phyloP scores from a whole-genome alignment of 2,113 vertebrate species.

The Sarotherodon lohbergeri region DNA sequence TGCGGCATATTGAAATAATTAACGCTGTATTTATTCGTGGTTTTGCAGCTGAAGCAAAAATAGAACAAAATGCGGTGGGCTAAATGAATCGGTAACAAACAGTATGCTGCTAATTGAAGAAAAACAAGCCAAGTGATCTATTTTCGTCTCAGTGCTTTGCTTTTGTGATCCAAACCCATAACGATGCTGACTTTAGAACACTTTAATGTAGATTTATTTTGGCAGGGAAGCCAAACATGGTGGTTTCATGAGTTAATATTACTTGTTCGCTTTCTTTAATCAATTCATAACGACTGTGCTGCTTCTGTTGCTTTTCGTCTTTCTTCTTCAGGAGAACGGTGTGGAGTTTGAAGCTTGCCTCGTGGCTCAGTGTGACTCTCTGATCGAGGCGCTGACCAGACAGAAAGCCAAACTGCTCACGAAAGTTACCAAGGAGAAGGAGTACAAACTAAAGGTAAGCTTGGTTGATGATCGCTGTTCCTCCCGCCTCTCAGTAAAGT shows the following conservation, averaged over 20 bases:
- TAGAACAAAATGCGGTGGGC: neutral
- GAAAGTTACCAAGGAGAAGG: slow-evolving; percentile 95
- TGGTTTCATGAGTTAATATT: neutral
- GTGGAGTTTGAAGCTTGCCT: slow-evolving; percentile 96
- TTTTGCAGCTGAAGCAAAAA: slow-evolving; percentile 2
- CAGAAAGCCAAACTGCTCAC: slow-evolving; percentile 98
- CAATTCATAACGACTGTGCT: neutral
- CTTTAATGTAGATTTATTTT: neutral
- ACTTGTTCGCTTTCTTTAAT: neutral
- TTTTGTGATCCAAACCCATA: neutral
- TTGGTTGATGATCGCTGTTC: neutral
- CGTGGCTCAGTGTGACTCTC: slow-evolving; percentile 95
- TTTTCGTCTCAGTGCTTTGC: neutral
- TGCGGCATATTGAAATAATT: neutral
- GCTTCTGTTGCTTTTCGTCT: neutral
- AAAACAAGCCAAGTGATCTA: neutral
- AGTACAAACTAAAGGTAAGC: slow-evolving; percentile 93
- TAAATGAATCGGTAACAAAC: slow-evolving; percentile 16
- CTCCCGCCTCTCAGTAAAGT: too few species aligned
- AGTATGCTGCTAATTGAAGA: neutral
- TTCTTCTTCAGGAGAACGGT: slow-evolving; percentile 82
- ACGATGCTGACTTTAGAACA: neutral
- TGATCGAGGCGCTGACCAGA: slow-evolving; percentile 90
- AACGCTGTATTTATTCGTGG: neutral
- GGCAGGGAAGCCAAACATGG: neutral